phyloP scores from a whole-genome alignment of 2,888 invertebrate species.

The Polia nebulosa region DNA sequence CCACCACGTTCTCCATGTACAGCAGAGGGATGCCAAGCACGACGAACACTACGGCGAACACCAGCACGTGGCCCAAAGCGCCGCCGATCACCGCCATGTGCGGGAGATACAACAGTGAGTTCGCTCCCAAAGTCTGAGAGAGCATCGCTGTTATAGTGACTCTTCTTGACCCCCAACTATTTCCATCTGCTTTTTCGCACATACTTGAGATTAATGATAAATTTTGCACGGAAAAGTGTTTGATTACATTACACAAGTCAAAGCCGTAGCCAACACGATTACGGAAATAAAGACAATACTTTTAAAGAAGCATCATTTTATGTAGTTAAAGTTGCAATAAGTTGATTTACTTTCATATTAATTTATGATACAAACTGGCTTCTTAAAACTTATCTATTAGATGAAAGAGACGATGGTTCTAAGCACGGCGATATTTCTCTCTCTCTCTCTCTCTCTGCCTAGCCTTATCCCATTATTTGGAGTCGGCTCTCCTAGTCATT shows the following conservation, averaged over 20 bases:
- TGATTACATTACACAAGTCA: conserved; percentile 14
- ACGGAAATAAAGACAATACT: neutral
- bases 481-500: too few relatives aligned
- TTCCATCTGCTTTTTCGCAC: conserved; percentile 43
- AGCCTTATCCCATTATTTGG: too few relatives aligned
- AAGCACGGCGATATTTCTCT: neutral
- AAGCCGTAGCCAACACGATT: conserved; percentile 39
- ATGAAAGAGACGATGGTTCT: neutral
- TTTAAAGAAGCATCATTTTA: neutral
- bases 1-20: conserved; percentile 83
- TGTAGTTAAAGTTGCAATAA: neutral
- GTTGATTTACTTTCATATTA: neutral
- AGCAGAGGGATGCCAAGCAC: conserved; percentile 81
- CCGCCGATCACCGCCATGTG: conserved; percentile 73
- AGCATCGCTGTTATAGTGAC: conserved; percentile 73
- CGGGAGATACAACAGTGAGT: conserved; percentile 72
- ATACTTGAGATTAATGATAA: conserved; percentile 23
- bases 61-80: conserved; percentile 73
- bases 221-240: neutral
- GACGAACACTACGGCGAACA: conserved; percentile 68
- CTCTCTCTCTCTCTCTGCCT: too few relatives aligned
- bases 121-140: conserved; percentile 73
- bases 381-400: neutral
- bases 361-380: neutral
- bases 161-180: conserved; percentile 66